Conservation (phyloP, 1,140 invertebrate species). For the Trachymyrmex cornetzi region DNA sequence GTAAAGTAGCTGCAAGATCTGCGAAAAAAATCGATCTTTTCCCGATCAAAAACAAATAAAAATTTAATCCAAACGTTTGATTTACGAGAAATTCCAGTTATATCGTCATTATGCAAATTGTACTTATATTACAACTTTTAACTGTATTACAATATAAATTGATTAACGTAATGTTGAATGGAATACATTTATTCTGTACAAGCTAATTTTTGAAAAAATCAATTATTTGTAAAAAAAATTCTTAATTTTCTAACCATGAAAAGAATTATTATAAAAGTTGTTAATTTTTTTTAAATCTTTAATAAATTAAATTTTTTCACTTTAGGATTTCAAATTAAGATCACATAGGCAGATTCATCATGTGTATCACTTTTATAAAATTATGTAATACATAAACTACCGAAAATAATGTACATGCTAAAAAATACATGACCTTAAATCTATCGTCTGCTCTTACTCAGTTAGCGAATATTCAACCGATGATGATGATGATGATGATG, state of each 20-base stretch:
- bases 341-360: not conserved
- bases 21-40: constrained; percentile 22
- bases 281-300: not conserved
- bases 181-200: not conserved
- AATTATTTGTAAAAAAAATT: constrained; percentile 1
- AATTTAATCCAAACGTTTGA: not conserved
- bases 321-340: not conserved
- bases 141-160: not conserved
- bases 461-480: constrained; percentile 8
- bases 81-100: not conserved
- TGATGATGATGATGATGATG: constrained; percentile 50
- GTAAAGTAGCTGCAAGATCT: not conserved
- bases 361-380: not conserved
- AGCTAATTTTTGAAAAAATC: not conserved
- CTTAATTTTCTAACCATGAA: not conserved
- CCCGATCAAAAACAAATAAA: constrained; percentile 18
- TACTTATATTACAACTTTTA: not conserved
- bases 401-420: not conserved
- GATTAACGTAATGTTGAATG: not conserved
- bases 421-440: not conserved
- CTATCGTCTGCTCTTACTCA: not conserved
- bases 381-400: not conserved
- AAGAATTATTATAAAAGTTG: not conserved
- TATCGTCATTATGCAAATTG: constrained; percentile 11
- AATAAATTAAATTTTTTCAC: not conserved